These are phyloP conservation scores for Apamea monoglypha DNA, from an alignment of 2,888 invertebrate species.

Conservation along the genomic window DNA sequence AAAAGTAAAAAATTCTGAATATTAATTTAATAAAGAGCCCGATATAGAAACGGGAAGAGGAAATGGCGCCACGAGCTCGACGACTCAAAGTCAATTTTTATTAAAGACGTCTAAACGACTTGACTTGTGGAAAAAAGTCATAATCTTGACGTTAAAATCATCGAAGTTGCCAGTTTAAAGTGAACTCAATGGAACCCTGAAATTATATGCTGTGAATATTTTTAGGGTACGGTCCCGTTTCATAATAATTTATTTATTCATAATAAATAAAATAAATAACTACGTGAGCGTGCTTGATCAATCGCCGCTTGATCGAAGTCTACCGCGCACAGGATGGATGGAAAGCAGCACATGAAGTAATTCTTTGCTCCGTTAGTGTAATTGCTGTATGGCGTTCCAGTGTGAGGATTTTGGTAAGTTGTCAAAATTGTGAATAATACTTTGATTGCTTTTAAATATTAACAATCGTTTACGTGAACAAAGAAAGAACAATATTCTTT, in stretches of 20 bases:
- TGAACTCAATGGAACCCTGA: constrained; percentile 43
- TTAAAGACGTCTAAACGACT: constrained; percentile 67
- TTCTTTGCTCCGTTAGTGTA: no score
- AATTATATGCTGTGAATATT: constrained; percentile 54
- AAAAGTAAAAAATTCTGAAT: constrained; percentile 46
- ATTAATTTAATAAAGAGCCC: constrained; percentile 64
- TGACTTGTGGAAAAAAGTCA: constrained; percentile 61
- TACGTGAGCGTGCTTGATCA: no score
- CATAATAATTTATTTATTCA: not conserved
- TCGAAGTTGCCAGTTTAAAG: constrained; percentile 65
- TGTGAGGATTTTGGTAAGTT: not conserved
- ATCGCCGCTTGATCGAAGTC: no score
- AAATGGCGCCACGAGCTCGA: constrained; percentile 58
- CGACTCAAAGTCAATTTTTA: constrained; percentile 70
- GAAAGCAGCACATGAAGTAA: no score
- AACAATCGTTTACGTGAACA: not conserved
- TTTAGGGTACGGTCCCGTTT: constrained; percentile 35
- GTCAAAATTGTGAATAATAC: not conserved
- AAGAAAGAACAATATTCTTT: not conserved
- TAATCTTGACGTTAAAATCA: constrained; percentile 67
- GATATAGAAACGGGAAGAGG: constrained; percentile 54
- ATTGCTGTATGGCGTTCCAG: no score
- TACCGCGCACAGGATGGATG: no score
- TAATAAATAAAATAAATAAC: no score
- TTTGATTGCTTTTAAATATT: not conserved